These are phyloP conservation scores for Pseudopipra pipra DNA, from an alignment of 2,113 vertebrate genomes.

Conservation along the genomic window DNA sequence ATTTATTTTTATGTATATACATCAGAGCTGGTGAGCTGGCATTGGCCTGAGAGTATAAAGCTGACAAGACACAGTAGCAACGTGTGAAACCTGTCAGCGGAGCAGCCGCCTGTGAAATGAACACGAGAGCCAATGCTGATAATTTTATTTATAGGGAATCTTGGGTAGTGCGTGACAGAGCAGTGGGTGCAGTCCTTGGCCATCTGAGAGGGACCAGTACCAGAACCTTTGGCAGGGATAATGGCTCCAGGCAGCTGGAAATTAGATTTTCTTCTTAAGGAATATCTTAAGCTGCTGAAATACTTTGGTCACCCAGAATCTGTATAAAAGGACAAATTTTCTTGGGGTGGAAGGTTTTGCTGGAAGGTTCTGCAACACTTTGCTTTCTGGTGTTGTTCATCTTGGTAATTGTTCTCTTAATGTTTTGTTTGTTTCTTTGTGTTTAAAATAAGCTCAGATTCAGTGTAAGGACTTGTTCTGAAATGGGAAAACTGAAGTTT, in stretches of 20 bases:
- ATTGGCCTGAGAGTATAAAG: slow-evolving; percentile 67
- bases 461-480: neutral
- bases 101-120: slow-evolving; percentile 82
- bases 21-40: slow-evolving; percentile 40
- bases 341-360: neutral
- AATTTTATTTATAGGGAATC: slow-evolving; percentile 72
- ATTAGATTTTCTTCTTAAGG: neutral
- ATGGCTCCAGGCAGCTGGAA: neutral
- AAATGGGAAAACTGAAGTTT: neutral
- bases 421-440: neutral
- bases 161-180: neutral
- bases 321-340: neutral
- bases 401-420: neutral
- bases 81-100: slow-evolving; percentile 73
- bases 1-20: slow-evolving; percentile 75
- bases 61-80: slow-evolving; percentile 71
- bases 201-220: rapidly evolving
- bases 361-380: neutral
- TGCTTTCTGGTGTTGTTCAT: neutral
- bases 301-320: neutral
- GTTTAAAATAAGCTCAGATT: neutral
- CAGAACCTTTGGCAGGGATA: neutral
- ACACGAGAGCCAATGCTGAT: neutral
- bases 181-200: neutral
- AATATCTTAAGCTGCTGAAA: neutral